Conservation (phyloP, 2,113 vertebrate genomes). For the Glareola pratincola region DNA sequence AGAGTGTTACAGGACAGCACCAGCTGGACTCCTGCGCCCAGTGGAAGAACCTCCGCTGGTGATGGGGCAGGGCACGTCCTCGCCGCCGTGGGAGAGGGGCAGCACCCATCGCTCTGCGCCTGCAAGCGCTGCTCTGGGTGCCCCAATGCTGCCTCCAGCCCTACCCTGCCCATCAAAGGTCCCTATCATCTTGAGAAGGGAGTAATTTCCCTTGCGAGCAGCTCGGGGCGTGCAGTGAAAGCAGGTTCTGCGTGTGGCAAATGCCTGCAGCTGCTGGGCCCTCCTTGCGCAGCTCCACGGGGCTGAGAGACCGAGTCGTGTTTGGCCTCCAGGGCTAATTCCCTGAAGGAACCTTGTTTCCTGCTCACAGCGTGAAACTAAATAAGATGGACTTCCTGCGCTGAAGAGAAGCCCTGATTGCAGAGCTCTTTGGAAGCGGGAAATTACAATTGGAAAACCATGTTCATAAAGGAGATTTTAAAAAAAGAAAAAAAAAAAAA, state of each 20-base stretch:
- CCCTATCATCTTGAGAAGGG: neutral
- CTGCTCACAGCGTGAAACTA: neutral
- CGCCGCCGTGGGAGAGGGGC: neutral
- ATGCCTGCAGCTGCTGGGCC: neutral
- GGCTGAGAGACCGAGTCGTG: neutral
- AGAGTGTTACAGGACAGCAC: accelerated
- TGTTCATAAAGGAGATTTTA: neutral
- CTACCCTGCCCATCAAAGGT: neutral
- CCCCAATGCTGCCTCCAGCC: neutral
- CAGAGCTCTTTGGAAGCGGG: neutral
- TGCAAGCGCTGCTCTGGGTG: neutral
- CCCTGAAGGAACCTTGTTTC: neutral
- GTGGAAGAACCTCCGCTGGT: neutral
- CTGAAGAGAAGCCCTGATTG: neutral
- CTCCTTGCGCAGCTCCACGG: accelerated
- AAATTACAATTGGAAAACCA: neutral
- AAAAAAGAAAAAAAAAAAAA: neutral
- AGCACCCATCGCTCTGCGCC: neutral
- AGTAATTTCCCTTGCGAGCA: neutral
- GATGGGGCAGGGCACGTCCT: neutral
- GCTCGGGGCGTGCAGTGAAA: accelerated
- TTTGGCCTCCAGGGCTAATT: neutral
- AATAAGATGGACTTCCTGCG: neutral
- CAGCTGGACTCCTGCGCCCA: neutral
- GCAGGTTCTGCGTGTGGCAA: neutral